Conservation (phyloP, 2,888 invertebrate species). For the Adineta ricciae region DNA sequence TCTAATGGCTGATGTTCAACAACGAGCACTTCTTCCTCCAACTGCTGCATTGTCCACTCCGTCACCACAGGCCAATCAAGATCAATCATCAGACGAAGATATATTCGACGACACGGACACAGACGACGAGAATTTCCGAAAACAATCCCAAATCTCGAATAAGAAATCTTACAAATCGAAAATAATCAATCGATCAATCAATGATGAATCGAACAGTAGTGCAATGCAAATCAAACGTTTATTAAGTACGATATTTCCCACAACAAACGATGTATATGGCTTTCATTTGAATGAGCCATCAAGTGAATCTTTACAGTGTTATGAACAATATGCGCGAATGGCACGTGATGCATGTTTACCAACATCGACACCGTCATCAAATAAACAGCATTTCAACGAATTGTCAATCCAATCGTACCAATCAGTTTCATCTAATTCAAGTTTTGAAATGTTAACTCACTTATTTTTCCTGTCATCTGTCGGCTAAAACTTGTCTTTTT, state of each 20-base stretch:
- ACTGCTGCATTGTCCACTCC: background rate
- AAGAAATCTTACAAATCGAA: background rate
- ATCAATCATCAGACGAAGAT: background rate
- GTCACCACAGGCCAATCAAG: background rate
- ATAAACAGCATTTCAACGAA: background rate
- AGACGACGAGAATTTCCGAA: background rate
- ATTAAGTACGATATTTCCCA: background rate
- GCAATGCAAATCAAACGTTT: background rate
- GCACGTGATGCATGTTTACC: background rate
- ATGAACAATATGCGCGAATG: slow-evolving; percentile 3
- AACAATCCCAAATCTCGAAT: background rate
- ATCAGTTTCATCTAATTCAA: background rate
- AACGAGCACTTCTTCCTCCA: background rate
- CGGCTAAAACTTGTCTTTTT: no score
- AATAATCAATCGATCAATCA: background rate
- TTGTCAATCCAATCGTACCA: background rate
- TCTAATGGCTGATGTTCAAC: background rate
- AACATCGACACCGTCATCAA: background rate
- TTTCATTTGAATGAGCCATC: background rate
- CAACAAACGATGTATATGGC: background rate
- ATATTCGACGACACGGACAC: slow-evolving; percentile 1
- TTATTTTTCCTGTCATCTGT: background rate
- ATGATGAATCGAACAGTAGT: background rate
- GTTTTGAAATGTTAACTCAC: background rate
- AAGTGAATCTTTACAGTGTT: background rate